Conservation (phyloP, 2,113 vertebrate genomes). For the Falcunculus frontatus region DNA sequence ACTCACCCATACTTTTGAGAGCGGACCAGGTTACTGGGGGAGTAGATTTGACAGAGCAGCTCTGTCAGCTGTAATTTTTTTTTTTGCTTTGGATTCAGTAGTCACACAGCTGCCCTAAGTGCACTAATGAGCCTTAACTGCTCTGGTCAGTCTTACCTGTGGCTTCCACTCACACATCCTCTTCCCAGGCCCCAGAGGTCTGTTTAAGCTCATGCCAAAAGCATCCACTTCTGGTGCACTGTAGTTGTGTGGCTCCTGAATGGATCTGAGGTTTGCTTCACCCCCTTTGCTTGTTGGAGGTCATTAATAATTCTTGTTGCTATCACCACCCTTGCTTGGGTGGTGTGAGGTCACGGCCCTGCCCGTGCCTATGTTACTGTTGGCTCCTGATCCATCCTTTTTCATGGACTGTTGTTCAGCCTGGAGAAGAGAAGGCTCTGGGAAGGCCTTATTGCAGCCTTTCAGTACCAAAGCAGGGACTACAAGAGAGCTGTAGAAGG, state of each 20-base stretch:
- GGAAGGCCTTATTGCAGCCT: neutral
- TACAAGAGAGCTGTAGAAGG: neutral
- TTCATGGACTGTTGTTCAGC: neutral
- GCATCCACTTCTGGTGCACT: accelerated
- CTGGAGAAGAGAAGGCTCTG: neutral
- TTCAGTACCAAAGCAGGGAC: neutral
- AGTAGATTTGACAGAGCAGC: neutral
- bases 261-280: neutral
- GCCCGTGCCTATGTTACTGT: neutral
- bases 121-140: neutral
- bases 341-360: neutral
- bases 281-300: neutral
- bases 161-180: neutral
- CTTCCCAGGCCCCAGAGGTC: neutral
- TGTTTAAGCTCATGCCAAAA: neutral
- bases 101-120: neutral
- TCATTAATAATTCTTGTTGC: neutral
- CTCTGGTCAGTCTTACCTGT: neutral
- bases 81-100: neutral
- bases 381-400: neutral
- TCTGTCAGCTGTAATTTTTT: neutral
- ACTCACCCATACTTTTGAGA: neutral
- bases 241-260: neutral
- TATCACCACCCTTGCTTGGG: neutral
- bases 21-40: neutral